Conservation (phyloP, 2,888 invertebrate species). For the Drosophila acutilabella region DNA sequence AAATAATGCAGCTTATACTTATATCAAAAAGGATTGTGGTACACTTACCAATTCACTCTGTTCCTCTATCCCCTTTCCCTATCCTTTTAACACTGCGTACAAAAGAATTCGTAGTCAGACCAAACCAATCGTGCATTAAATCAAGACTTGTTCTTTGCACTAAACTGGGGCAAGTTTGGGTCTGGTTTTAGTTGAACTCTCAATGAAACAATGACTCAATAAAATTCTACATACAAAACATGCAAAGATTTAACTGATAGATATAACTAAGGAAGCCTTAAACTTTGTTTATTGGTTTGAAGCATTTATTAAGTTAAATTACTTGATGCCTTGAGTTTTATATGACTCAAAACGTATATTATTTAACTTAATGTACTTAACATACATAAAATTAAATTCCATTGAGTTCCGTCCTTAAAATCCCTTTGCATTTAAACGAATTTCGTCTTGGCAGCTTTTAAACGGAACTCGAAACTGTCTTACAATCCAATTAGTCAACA, state of each 20-base stretch:
- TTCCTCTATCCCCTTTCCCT: no score
- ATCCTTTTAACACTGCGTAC: neutral
- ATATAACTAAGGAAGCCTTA: neutral
- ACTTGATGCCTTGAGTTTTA: no score
- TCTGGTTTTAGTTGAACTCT: constrained; percentile 11
- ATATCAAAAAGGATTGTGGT: constrained; percentile 30
- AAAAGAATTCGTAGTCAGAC: constrained; percentile 1
- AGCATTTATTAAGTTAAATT: no score
- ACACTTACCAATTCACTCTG: constrained; percentile 5
- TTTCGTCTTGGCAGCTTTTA: constrained; percentile 4
- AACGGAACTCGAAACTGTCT: constrained; percentile 18
- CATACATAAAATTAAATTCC: neutral
- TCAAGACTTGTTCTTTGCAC: constrained; percentile 11
- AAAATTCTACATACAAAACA: constrained; percentile 3
- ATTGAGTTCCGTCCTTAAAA: neutral
- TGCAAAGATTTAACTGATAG: neutral
- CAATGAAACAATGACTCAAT: constrained; percentile 4
- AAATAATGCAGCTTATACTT: constrained; percentile 56
- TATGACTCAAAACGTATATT: no score
- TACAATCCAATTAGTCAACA: constrained; percentile 58
- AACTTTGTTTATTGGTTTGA: neutral
- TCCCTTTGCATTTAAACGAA: neutral
- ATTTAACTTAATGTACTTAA: no score
- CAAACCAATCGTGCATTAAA: constrained; percentile 24
- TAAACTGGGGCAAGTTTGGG: constrained; percentile 5